Evolutionary conservation across 2,797 vertebrate genomes (phyloP).

Genomic region (Fratercula arctica): DNA sequence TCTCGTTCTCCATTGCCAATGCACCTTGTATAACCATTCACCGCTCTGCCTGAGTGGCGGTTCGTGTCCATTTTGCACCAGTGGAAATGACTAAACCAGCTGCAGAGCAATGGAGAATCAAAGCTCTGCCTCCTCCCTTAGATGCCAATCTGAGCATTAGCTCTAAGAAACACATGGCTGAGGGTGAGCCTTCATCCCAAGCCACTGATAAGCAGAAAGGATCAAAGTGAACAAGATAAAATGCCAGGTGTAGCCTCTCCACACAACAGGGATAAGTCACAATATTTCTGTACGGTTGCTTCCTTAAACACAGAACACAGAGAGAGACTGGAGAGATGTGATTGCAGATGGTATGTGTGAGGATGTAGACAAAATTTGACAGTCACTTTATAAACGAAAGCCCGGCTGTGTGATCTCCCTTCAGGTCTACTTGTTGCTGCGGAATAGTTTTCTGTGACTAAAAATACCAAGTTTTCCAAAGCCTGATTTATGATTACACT

Average conservation of each 20-base stretch:
- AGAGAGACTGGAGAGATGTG: not conserved
- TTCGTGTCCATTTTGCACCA: not conserved
- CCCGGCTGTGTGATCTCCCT: not conserved
- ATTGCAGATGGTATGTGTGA: not conserved
- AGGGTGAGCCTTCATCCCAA: not conserved
- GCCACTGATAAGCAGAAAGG: not conserved
- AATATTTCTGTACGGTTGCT: not conserved
- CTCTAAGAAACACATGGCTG: not conserved
- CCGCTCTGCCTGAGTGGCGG: not conserved
- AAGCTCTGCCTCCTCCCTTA: not conserved
- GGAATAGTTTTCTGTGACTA: not conserved
- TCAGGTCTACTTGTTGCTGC: not conserved
- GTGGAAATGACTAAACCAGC: not conserved
- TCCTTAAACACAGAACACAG: not conserved
- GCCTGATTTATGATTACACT: conserved; percentile 42
- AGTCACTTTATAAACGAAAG: not conserved
- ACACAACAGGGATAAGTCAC: not conserved
- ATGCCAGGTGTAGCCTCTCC: not conserved
- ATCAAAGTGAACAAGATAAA: not conserved
- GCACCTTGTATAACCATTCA: conserved; percentile 20
- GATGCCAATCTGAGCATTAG: not conserved
- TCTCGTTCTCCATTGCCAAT: not conserved
- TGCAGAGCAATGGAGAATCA: not conserved
- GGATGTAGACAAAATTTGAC: not conserved
- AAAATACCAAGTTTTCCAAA: not conserved